Conservation (phyloP, 1,140 invertebrate species). For the Batillaria attramentaria region DNA sequence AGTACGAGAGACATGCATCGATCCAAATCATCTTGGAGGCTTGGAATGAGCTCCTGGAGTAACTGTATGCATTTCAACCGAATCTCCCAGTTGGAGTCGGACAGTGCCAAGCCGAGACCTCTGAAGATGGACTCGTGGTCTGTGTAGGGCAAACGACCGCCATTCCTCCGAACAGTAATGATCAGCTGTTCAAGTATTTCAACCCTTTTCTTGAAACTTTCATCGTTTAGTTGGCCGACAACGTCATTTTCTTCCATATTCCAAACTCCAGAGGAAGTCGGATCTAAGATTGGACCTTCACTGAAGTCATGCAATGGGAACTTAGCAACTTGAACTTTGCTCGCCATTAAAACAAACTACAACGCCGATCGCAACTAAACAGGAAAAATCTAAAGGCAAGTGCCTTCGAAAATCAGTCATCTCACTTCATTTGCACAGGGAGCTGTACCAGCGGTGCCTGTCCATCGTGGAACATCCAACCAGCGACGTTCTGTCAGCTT, state of each 20-base stretch:
- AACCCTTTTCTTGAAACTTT: conserved; percentile 65
- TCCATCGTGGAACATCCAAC: conserved; percentile 21
- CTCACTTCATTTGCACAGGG: conserved; percentile 22
- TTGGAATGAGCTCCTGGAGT: conserved; percentile 68
- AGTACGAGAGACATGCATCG: conserved; percentile 66
- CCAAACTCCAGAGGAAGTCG: conserved; percentile 59
- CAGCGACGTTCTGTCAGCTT: conserved; percentile 18
- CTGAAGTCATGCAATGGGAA: conserved; percentile 64
- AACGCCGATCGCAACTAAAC: conserved; percentile 21
- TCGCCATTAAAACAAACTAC: conserved; percentile 48
- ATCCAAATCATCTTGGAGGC: conserved; percentile 67
- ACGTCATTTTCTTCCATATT: conserved; percentile 70
- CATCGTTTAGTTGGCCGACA: conserved; percentile 64
- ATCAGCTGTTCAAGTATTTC: conserved; percentile 68
- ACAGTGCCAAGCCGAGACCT: conserved; percentile 61
- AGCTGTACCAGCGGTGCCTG: conserved; percentile 16
- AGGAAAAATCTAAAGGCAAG: conserved; percentile 21
- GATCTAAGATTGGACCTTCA: conserved; percentile 56
- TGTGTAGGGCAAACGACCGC: conserved; percentile 66
- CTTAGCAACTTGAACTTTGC: conserved; percentile 66
- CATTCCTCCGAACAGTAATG: conserved; percentile 64
- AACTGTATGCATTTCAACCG: conserved; percentile 68
- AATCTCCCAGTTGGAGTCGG: conserved; percentile 68
- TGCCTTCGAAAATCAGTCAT: conserved; percentile 17
- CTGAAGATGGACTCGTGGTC: conserved; percentile 66